Percentiles rank a stretch among this genome's conserved stretches.
phyloP scores from a whole-genome alignment of 1,140 invertebrate genomes.

The Drosophila ananassae region DNA sequence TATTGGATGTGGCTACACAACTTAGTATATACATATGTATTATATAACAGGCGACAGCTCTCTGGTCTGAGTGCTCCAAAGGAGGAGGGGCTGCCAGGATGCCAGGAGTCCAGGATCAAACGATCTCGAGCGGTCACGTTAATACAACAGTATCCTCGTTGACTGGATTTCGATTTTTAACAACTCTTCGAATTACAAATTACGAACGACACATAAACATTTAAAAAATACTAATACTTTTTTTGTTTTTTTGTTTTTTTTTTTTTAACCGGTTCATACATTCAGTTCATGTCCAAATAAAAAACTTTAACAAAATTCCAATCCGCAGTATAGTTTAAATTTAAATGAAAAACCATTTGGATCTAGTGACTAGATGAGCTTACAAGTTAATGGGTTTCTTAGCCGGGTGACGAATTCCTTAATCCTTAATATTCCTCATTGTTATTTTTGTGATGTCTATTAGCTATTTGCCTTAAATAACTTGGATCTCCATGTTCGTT shows the following conservation, averaged over 20 bases:
- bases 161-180: conserved; percentile 35
- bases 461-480: conserved; percentile 45
- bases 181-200: conserved; percentile 55
- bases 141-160: conserved; percentile 54
- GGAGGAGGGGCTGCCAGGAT: not conserved
- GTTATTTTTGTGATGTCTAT: conserved; percentile 51
- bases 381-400: conserved; percentile 52
- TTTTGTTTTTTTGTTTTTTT: conserved; percentile 12
- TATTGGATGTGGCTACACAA: conserved; percentile 77
- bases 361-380: conserved; percentile 63
- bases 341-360: conserved; percentile 34
- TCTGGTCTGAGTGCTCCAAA: conserved; percentile 18
- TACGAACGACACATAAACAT: conserved; percentile 59
- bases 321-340: conserved; percentile 31
- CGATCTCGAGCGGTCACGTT: conserved; percentile 11
- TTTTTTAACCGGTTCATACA: conserved; percentile 5
- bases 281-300: conserved; percentile 42
- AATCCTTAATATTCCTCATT: conserved; percentile 5
- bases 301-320: conserved; percentile 39
- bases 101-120: conserved; percentile 6
- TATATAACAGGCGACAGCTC: conserved; percentile 40
- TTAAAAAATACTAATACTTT: conserved; percentile 53
- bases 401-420: conserved; percentile 31
- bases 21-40: conserved; percentile 60
- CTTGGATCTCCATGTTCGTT: conserved; percentile 27